Conservation (phyloP, 2,888 invertebrate genomes). For the Acrobasis repandana region DNA sequence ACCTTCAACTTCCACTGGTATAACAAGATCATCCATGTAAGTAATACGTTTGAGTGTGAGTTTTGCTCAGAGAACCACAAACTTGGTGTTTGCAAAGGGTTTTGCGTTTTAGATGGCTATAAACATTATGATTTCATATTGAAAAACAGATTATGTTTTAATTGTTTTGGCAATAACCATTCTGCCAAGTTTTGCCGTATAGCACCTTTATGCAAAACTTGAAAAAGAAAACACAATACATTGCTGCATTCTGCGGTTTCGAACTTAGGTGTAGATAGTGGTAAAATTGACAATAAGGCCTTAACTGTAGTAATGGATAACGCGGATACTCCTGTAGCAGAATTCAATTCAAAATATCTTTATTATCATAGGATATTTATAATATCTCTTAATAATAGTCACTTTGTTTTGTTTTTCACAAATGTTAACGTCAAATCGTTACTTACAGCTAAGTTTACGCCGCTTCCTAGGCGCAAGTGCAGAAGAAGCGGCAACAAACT, state of each 20-base stretch:
- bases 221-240: conserved; percentile 18
- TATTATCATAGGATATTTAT: too few species aligned
- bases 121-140: not conserved
- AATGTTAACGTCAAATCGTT: too few species aligned
- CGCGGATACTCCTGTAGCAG: too few species aligned
- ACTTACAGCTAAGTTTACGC: too few species aligned
- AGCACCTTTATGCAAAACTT: conserved; percentile 8
- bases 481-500: too few species aligned
- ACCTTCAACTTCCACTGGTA: not conserved
- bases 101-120: not conserved
- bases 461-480: too few species aligned
- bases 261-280: not conserved
- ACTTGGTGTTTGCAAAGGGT: not conserved
- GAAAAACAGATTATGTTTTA: conserved; percentile 4
- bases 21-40: not conserved
- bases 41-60: not conserved
- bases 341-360: too few species aligned
- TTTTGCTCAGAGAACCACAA: conserved; percentile 1
- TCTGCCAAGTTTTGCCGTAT: conserved; percentile 10
- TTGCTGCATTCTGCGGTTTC: not conserved
- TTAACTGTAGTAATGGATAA: too few species aligned
- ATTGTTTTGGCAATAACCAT: conserved; percentile 12
- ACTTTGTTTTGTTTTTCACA: too few species aligned
- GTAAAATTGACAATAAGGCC: not conserved
- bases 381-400: too few species aligned